Conservation (phyloP, 2,113 vertebrate species). For the human (Homo sapiens) region GRCh38 chr17:48841501-48842000, state of each 20-base stretch:
- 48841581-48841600: conserved; percentile 10
- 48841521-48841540: not conserved
- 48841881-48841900: conserved; percentile 80
- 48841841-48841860: conserved; percentile 63
- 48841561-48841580: not conserved
- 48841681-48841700: conserved; percentile 57
- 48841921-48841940: not conserved
- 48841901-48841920: not conserved
- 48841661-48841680: not conserved
- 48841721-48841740: conserved; percentile 74
- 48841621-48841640: conserved; percentile 24
- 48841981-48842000: not conserved
- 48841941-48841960: not conserved
- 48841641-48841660: not conserved
- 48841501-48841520: not conserved
- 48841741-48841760: conserved; percentile 64
- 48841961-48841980: not conserved
- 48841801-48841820: conserved; percentile 80
- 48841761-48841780: conserved; percentile 83
- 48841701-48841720: conserved; percentile 71
- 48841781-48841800: conserved; percentile 79
- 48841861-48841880: conserved; percentile 86
- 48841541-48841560: conserved; percentile 62
- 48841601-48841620: conserved; percentile 25
- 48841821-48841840: conserved; percentile 78